These are phyloP conservation scores for Graptemys geographica DNA, from an alignment of 2,797 vertebrate species.

Conservation along the genomic window DNA sequence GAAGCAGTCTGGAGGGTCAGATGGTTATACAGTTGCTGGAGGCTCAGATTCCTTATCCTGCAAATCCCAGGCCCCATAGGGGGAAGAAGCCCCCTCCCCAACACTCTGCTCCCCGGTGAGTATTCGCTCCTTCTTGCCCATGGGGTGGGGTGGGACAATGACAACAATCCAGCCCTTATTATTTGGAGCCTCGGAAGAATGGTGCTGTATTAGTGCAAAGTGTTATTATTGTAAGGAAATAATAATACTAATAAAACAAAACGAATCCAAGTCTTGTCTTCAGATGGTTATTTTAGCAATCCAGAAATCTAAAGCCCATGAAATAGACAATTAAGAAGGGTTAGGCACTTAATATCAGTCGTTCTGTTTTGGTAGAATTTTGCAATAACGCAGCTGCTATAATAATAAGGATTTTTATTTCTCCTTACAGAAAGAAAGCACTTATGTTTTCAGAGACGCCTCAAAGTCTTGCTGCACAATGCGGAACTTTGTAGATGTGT, in stretches of 20 bases:
- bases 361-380: conserved; percentile 79
- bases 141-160: conserved; percentile 35
- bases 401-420: conserved; percentile 83
- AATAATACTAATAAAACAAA: conserved; percentile 80
- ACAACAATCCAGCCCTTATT: conserved; percentile 53
- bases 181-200: conserved; percentile 45
- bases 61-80: neutral
- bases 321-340: conserved; percentile 83
- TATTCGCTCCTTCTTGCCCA: conserved; percentile 30
- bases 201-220: conserved; percentile 61
- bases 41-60: neutral
- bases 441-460: conserved; percentile 70
- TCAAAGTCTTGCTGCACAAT: conserved; percentile 64
- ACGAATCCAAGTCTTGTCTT: conserved; percentile 79
- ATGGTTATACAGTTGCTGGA: neutral
- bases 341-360: conserved; percentile 81
- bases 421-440: conserved; percentile 71
- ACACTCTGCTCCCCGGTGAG: neutral
- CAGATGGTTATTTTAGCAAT: conserved; percentile 83
- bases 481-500: conserved; percentile 4
- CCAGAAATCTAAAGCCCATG: conserved; percentile 79
- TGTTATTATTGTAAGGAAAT: conserved; percentile 79
- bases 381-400: conserved; percentile 80
- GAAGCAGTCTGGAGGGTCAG: neutral
- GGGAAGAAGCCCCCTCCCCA: neutral